These are phyloP conservation scores for Drosophila longiperda DNA, from an alignment of 2,888 invertebrate species.

Conservation along the genomic window DNA sequence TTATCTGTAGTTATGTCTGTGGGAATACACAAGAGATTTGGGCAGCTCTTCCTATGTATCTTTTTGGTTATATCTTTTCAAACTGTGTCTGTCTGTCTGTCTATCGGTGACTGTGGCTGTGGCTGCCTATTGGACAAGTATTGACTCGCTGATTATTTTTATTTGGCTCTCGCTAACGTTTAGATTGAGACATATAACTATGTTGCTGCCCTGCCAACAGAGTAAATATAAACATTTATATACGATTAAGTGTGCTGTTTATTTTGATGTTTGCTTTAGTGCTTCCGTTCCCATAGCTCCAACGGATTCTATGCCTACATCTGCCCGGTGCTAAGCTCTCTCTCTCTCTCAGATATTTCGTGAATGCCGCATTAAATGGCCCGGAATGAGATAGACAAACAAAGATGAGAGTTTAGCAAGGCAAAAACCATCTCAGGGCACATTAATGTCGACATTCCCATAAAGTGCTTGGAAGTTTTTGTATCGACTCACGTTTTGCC, in stretches of 20 bases:
- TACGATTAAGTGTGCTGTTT: slow-evolving; percentile 80
- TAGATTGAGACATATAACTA: slow-evolving; percentile 79
- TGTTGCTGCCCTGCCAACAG: slow-evolving; percentile 48
- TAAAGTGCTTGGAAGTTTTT: slow-evolving; percentile 14
- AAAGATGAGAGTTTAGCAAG: slow-evolving; percentile 36
- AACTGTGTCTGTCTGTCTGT: slow-evolving; percentile 2
- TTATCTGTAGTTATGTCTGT: slow-evolving; percentile 1
- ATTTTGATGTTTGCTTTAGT: slow-evolving; percentile 80
- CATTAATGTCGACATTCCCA: slow-evolving; percentile 36
- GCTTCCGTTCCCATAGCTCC: slow-evolving; percentile 65
- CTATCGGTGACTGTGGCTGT: not conserved
- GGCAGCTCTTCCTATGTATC: slow-evolving; percentile 50
- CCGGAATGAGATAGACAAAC: slow-evolving; percentile 66
- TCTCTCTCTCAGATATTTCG: slow-evolving; percentile 48
- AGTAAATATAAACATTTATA: slow-evolving; percentile 76
- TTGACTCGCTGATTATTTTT: slow-evolving; percentile 80
- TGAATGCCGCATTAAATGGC: slow-evolving; percentile 68
- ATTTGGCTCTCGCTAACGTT: slow-evolving; percentile 70
- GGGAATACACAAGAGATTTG: slow-evolving; percentile 41
- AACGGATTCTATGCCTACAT: slow-evolving; percentile 29
- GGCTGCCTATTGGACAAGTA: slow-evolving; percentile 40
- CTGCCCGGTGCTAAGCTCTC: slow-evolving; percentile 6
- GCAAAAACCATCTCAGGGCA: slow-evolving; percentile 33
- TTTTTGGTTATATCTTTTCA: not conserved
- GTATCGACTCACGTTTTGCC: slow-evolving; percentile 8